Base-by-base conservation (phyloP, 2,113 vertebrate genomes). In the Hemiscyllium ocellatum region DNA sequence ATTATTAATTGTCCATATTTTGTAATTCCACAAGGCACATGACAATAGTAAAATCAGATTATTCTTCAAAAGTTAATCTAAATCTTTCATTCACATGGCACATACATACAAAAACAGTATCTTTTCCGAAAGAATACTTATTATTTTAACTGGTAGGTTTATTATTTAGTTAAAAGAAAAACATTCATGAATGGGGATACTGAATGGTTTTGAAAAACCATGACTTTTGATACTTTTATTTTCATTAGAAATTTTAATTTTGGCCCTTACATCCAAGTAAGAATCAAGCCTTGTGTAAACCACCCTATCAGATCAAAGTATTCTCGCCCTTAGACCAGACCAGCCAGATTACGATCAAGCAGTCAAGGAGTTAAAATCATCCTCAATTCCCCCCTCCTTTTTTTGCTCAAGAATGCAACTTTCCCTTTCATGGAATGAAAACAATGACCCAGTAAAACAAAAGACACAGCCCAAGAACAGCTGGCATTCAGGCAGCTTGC, bases 381-480 rank as follows among this genome's bases (percentile, higher is more conserved):
- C 7, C n/a, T n/a, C 89, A 66, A 20, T 19, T 93, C 89, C 33
- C 56, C 17, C 17, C 13, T 20, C 37, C 89, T n/a, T 66, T 37
- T 91, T 93, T 37, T 66, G 61, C 61, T 93, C 61, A 8, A 37
- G 61, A 93, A 19, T 93, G 89, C 61, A 93, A 93, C 61, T 37
- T 66, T 93, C 68, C 89, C 61, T 93, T 93, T 66, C 89, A 93
- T 93, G 89, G 61, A 93, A 93, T 47, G 29, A 93, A 93, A 93
- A 93, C 89, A 93, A 93, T 93, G 89, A 93, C 89, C 33, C 52
- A 33, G 52, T 93, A 65, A 93, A 68, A 93, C 89, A 93, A 93
- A 93, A 93, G 61, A 37, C 61, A 66, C 20, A 22, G 61, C 61
- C 89, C 89, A 93, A 93, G 89, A 93, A 66, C 89, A 93, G 89